Evolutionary conservation across 2,113 vertebrate genomes (phyloP).

Genomic region (Serilophus lunatus): DNA sequence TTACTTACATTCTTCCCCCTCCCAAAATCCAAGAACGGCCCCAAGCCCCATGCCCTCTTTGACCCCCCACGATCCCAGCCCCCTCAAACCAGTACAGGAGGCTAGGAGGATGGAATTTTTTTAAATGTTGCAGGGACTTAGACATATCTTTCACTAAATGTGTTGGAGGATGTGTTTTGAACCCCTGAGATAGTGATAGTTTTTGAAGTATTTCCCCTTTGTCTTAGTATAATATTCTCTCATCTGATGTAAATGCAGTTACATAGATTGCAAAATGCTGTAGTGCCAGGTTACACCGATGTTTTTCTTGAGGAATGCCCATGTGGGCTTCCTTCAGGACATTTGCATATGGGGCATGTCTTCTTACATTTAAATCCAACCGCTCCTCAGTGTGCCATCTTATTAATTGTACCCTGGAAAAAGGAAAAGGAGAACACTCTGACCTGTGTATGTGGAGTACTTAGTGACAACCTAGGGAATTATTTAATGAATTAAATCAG

Average conservation of each 20-base stretch:
- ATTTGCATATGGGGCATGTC: background rate
- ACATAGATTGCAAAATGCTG: background rate
- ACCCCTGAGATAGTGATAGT: background rate
- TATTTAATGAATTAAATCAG: constrained; percentile 46
- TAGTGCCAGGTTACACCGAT: background rate
- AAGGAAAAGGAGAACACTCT: background rate
- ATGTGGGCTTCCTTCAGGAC: background rate
- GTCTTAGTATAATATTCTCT: background rate
- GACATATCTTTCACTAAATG: background rate
- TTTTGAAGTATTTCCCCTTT: background rate
- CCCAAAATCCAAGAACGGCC: too few relatives aligned
- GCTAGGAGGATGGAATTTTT: background rate
- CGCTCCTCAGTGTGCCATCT: constrained; percentile 8
- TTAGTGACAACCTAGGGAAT: constrained; percentile 43
- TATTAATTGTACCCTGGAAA: constrained; percentile 18
- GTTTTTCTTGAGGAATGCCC: background rate
- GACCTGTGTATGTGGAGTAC: background rate
- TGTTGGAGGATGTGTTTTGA: background rate
- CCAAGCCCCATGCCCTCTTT: too few relatives aligned
- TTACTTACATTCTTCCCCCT: too few relatives aligned
- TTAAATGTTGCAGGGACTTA: background rate
- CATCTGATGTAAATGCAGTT: background rate
- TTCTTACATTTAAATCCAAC: constrained; percentile 12
- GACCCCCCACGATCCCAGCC: too few relatives aligned
- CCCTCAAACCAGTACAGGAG: too few relatives aligned